Evolutionary conservation across 37 sponge, comb jelly and placozoan species (phyloP).

Genomic region (Halisarca cf. caerulea): DNA sequence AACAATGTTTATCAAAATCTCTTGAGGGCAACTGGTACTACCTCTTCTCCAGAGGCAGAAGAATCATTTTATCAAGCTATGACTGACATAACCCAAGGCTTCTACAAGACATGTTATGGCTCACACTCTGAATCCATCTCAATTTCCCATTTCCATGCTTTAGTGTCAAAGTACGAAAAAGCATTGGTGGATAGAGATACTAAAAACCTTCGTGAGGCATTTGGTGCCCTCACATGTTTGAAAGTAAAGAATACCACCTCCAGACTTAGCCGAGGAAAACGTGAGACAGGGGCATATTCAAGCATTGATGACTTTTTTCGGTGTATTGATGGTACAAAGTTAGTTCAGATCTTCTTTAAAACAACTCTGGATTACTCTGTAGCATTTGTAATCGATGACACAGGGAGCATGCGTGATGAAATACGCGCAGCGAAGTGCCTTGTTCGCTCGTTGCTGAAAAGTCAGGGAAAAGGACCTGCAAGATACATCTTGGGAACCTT

Average conservation of each 20-base stretch:
- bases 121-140: neutral
- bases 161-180: neutral
- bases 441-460: conserved; percentile 2
- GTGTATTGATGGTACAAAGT: neutral
- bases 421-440: conserved; percentile 12
- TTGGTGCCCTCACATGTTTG: neutral
- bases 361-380: neutral
- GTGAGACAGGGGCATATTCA: no score
- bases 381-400: conserved; percentile 24
- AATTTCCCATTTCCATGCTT: neutral
- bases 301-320: neutral
- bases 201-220: neutral
- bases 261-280: neutral
- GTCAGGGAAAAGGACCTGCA: neutral
- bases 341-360: neutral
- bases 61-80: neutral
- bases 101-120: neutral
- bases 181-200: neutral
- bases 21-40: neutral
- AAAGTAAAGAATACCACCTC: neutral
- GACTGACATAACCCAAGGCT: neutral
- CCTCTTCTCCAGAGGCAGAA: neutral
- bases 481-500: conserved; percentile 19
- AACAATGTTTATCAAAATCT: neutral
- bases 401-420: conserved; percentile 17